These are phyloP conservation scores for Platichthys flesus DNA, from an alignment of 2,113 vertebrate species.

Conservation along the genomic window DNA sequence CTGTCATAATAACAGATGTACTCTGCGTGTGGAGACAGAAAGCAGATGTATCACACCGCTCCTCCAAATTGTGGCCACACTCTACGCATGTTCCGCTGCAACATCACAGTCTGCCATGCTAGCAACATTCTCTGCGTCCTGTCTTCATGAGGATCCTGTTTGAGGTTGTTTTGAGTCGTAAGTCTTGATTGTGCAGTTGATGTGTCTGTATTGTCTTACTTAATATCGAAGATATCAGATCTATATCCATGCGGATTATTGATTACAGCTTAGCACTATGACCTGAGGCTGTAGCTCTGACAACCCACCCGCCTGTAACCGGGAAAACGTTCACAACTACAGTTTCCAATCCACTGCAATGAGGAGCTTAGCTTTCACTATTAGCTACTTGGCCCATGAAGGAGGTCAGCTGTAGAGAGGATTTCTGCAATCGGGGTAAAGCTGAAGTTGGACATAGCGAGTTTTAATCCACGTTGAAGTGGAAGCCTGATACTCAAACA, in stretches of 20 bases:
- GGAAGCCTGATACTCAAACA: not conserved
- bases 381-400: too few species aligned
- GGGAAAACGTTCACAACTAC: not conserved
- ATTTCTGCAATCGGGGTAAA: too few species aligned
- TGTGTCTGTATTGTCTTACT: not conserved
- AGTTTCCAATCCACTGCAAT: too few species aligned
- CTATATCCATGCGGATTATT: not conserved
- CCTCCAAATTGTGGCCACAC: not conserved
- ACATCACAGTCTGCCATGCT: not conserved
- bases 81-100: not conserved
- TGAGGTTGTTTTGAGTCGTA: not conserved
- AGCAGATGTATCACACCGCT: not conserved
- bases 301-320: too few species aligned
- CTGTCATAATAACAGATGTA: constrained; percentile 32
- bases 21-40: not conserved
- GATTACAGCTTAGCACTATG: not conserved
- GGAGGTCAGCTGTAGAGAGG: too few species aligned
- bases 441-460: too few species aligned
- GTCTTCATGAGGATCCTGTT: not conserved
- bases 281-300: not conserved
- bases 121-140: not conserved
- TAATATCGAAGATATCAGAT: not conserved
- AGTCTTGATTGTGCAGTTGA: not conserved
- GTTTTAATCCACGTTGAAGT: not conserved
- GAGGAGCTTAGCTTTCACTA: too few species aligned